Percentiles rank a stretch among this genome's conserved stretches.
These are phyloP conservation scores for Volucella zonaria DNA, from an alignment of 2,888 invertebrate genomes.

Conservation along the genomic window DNA sequence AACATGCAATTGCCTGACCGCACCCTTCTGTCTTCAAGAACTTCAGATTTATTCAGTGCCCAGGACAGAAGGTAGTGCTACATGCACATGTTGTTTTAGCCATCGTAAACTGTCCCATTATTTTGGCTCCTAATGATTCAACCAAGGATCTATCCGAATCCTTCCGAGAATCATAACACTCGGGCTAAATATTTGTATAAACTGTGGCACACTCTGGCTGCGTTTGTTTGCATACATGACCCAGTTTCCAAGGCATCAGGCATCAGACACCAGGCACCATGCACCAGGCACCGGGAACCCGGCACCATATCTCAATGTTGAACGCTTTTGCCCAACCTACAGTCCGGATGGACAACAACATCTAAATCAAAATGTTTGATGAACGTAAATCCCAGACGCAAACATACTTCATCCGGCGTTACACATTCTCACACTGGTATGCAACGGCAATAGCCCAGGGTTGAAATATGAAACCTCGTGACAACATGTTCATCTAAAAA, in stretches of 20 bases:
- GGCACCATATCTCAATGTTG: neutral
- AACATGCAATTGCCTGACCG: constrained; percentile 51
- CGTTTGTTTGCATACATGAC: constrained; percentile 56
- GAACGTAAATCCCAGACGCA: constrained; percentile 72
- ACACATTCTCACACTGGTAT: neutral
- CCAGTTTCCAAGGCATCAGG: constrained; percentile 32
- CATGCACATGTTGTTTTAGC: constrained; percentile 59
- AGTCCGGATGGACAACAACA: constrained; percentile 61
- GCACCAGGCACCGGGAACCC: too few species aligned
- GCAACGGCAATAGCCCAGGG: constrained; percentile 24
- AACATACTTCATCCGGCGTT: constrained; percentile 61
- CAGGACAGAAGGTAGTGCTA: constrained; percentile 16
- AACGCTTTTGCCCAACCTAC: neutral
- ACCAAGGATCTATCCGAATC: constrained; percentile 28
- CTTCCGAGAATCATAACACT: constrained; percentile 62
- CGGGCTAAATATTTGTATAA: constrained; percentile 72
- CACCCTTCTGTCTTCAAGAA: constrained; percentile 49
- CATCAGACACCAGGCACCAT: too few species aligned
- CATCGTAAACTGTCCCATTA: constrained; percentile 64
- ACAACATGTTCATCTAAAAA: constrained; percentile 74
- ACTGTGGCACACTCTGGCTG: constrained; percentile 30
- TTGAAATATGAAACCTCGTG: constrained; percentile 73
- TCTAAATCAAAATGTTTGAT: constrained; percentile 74
- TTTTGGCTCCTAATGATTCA: constrained; percentile 65
- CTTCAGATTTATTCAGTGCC: constrained; percentile 45